A percentile compares a stretch with the other conserved stretches of the same genome.
Conservation (phyloP, 2,113 vertebrate species). For the Coturnix japonica region DNA sequence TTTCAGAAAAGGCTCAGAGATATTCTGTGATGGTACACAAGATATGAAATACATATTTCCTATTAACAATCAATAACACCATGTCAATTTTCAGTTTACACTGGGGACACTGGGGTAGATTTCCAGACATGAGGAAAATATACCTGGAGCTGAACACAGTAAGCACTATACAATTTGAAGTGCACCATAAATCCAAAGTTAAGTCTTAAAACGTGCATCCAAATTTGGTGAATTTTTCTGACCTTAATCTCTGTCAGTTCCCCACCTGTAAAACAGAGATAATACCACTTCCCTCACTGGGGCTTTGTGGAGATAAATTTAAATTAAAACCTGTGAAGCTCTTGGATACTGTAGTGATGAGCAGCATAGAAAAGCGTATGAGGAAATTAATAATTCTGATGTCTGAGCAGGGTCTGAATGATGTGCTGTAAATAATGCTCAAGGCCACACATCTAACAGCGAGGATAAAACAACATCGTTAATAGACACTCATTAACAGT, state of each 20-base stretch:
- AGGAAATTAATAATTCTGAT: constrained; percentile 59
- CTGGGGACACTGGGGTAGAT: neutral
- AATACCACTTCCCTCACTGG: constrained; percentile 17
- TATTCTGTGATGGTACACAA: neutral
- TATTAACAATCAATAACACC: rapidly evolving
- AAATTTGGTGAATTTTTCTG: constrained; percentile 39
- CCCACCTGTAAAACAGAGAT: constrained; percentile 50
- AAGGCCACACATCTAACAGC: neutral
- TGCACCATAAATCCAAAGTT: neutral
- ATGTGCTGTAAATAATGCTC: neutral
- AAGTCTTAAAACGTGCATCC: neutral
- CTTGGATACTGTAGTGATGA: constrained; percentile 24
- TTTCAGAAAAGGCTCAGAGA: neutral
- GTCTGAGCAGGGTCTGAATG: neutral
- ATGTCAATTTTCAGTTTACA: neutral
- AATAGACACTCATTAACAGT: neutral
- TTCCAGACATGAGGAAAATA: neutral
- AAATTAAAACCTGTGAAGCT: constrained; percentile 58
- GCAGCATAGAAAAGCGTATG: constrained; percentile 11
- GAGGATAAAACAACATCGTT: neutral
- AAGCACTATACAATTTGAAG: neutral
- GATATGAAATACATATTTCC: neutral
- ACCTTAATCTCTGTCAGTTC: constrained; percentile 51
- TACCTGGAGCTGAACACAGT: neutral
- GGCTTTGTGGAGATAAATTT: constrained; percentile 53